Percentiles rank a stretch among this genome's conserved stretches.
Conservation (phyloP, 2,888 invertebrate genomes). For the Habrosyne pyritoides region DNA sequence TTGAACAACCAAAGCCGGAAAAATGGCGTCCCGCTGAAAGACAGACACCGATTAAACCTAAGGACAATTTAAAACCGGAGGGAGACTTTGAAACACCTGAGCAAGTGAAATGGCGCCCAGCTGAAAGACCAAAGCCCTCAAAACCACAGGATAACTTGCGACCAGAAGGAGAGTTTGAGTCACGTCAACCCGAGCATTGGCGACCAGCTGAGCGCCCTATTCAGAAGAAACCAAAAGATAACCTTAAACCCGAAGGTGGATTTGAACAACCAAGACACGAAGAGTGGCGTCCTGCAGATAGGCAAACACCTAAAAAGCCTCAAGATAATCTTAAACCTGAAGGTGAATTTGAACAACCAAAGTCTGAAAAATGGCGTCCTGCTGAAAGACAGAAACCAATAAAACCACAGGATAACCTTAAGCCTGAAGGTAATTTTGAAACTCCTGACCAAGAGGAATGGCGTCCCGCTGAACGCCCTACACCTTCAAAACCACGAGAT, state of each 20-base stretch:
- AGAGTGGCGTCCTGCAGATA: too few species aligned
- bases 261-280: conserved; percentile 60
- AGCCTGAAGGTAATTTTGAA: conserved; percentile 81
- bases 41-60: conserved; percentile 58
- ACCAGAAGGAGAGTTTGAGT: conserved; percentile 85
- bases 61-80: conserved; percentile 70
- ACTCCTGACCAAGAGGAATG: conserved; percentile 38
- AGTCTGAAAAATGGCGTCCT: conserved; percentile 50
- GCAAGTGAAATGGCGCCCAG: conserved; percentile 61
- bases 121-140: conserved; percentile 47
- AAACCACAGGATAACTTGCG: conserved; percentile 81
- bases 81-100: conserved; percentile 74
- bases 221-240: conserved; percentile 64
- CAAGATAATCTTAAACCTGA: conserved; percentile 69
- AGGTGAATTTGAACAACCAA: conserved; percentile 61
- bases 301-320: conserved; percentile 48
- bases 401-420: conserved; percentile 79
- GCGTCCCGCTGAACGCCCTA: conserved; percentile 45
- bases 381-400: conserved; percentile 40
- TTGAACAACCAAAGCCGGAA: conserved; percentile 71
- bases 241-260: conserved; percentile 76
- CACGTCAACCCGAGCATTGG: conserved; percentile 64
- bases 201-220: conserved; percentile 61
- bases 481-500: conserved; percentile 44
- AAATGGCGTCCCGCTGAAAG: conserved; percentile 61